These are phyloP conservation scores for Phthorimaea operculella DNA, from an alignment of 1,140 invertebrate genomes.

Conservation along the genomic window DNA sequence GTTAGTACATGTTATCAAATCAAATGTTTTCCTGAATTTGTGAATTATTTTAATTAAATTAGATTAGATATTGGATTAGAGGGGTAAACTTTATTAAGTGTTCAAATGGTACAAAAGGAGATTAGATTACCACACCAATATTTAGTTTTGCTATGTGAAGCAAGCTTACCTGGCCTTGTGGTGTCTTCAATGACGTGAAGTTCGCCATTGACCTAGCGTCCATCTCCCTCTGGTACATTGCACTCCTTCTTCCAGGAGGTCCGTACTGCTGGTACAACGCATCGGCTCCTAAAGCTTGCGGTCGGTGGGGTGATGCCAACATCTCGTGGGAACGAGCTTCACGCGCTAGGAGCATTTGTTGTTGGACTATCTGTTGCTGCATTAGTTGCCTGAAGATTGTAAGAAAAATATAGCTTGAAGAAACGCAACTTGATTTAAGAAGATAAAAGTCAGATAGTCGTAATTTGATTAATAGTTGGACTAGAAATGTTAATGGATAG, in stretches of 20 bases:
- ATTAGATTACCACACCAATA: no score
- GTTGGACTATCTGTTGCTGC: slow-evolving; percentile 69
- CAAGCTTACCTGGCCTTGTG: slow-evolving; percentile 41
- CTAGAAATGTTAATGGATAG: no score
- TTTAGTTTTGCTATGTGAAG: background rate
- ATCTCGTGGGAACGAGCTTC: slow-evolving; percentile 70
- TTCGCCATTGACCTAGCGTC: slow-evolving; percentile 58
- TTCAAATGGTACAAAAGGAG: no score
- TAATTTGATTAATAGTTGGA: no score
- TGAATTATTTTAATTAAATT: no score
- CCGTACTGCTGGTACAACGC: slow-evolving; percentile 59
- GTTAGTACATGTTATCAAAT: no score
- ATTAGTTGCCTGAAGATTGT: slow-evolving; percentile 64
- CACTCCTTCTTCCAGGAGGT: slow-evolving; percentile 49
- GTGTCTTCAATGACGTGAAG: slow-evolving; percentile 57
- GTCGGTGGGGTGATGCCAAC: slow-evolving; percentile 59
- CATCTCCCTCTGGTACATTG: slow-evolving; percentile 53
- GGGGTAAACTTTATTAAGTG: no score
- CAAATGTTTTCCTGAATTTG: no score
- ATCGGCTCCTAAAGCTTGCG: slow-evolving; percentile 52
- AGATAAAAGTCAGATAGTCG: no score
- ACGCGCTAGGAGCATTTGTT: slow-evolving; percentile 60
- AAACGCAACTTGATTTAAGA: no score
- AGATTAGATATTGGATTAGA: no score
- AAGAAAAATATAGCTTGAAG: no score